A percentile compares a stretch with the other conserved stretches of the same genome.
Evolutionary conservation across 2,113 vertebrate species (phyloP).

Genomic region (Machaerirhynchus nigripectus): DNA sequence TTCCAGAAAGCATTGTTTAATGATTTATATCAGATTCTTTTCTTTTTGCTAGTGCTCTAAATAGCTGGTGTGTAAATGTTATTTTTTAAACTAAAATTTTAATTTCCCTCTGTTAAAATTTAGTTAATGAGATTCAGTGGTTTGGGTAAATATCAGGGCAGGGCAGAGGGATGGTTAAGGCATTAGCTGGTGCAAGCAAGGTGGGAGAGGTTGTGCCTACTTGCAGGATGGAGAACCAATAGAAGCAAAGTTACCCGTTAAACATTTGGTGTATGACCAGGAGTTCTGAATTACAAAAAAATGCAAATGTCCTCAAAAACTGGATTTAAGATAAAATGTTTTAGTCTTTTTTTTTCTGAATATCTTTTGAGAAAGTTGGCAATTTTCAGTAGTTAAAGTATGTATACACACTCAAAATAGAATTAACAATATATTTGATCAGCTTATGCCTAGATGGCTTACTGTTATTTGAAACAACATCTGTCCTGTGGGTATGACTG

Average conservation of each 20-base stretch:
- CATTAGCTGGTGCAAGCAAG: not conserved
- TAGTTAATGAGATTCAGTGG: not conserved
- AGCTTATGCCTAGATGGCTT: not conserved
- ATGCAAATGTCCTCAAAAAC: not conserved
- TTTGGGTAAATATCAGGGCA: not conserved
- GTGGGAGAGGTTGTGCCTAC: not conserved
- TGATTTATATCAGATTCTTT: not conserved
- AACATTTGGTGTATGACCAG: not conserved
- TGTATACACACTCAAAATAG: not conserved
- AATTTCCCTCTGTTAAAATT: not conserved
- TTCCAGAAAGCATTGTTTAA: conserved; percentile 5
- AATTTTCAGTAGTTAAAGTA: not conserved
- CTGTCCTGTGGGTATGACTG: not conserved
- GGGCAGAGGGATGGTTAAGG: not conserved
- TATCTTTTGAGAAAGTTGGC: not conserved
- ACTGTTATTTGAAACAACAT: not conserved
- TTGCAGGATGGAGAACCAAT: not conserved
- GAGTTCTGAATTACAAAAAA: not conserved
- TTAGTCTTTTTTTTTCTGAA: not conserved
- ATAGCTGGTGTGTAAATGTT: not conserved
- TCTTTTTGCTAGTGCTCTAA: not conserved
- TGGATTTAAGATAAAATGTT: not conserved
- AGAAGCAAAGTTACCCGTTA: not conserved
- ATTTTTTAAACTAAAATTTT: not conserved
- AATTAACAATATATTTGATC: not conserved